A percentile compares a stretch with the other conserved stretches of the same genome.
Evolutionary conservation across 1,140 invertebrate species (phyloP).

Genomic region (Ips typographus): DNA sequence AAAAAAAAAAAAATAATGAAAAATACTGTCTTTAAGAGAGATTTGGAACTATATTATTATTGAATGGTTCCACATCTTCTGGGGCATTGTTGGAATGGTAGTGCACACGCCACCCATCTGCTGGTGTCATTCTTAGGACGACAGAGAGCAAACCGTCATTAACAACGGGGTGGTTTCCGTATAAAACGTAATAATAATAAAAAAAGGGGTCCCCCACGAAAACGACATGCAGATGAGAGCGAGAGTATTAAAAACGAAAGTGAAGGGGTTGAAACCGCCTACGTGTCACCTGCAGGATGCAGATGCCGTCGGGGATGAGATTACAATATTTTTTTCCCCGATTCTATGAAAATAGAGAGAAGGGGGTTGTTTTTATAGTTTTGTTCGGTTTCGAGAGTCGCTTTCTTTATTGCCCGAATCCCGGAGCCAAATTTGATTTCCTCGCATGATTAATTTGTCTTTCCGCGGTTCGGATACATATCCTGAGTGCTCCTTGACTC

Average conservation of each 20-base stretch:
- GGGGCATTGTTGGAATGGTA: too few species aligned
- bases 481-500: constrained; percentile 13
- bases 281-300: constrained; percentile 30
- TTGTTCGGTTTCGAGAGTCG: too few species aligned
- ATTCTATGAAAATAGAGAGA: too few species aligned
- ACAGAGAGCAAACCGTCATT: constrained; percentile 9
- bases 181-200: constrained; percentile 15
- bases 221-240: constrained; percentile 32
- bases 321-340: not conserved
- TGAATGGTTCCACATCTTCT: too few species aligned
- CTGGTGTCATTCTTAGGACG: constrained; percentile 6
- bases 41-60: too few species aligned
- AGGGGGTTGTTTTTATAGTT: not conserved
- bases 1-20: too few species aligned
- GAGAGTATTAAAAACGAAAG: constrained; percentile 25
- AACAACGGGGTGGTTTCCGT: constrained; percentile 11
- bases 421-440: constrained; percentile 23
- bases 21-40: too few species aligned
- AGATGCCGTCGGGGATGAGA: constrained; percentile 11
- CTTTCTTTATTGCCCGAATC: not conserved
- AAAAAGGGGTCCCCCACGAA: constrained; percentile 10
- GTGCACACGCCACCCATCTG: constrained; percentile 18
- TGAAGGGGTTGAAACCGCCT: constrained; percentile 20
- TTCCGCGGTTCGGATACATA: constrained; percentile 8
- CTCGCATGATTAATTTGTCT: constrained; percentile 19